These are phyloP conservation scores for Cacoxenus indagator DNA, from an alignment of 2,888 invertebrate genomes.

Conservation along the genomic window DNA sequence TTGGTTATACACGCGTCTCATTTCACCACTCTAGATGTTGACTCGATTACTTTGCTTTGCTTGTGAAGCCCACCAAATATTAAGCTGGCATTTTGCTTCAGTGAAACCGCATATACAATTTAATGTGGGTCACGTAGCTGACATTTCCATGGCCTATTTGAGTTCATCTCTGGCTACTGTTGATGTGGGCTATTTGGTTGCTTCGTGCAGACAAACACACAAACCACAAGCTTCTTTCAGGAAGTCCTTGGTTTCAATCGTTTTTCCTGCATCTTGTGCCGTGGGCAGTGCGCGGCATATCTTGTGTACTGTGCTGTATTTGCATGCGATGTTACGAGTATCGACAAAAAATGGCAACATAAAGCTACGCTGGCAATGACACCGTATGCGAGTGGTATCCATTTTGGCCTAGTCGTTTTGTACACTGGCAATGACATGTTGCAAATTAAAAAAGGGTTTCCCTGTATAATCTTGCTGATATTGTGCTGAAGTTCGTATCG, in stretches of 20 bases:
- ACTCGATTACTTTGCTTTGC: not conserved
- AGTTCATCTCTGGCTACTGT: too few relatives aligned
- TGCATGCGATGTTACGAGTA: conserved; percentile 13
- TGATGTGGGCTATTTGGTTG: too few relatives aligned
- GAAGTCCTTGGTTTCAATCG: too few relatives aligned
- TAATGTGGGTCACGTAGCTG: conserved; percentile 64
- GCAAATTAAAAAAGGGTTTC: conserved; percentile 63
- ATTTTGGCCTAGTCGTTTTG: conserved; percentile 43
- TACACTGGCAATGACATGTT: conserved; percentile 59
- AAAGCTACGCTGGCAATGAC: conserved; percentile 49
- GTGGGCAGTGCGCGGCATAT: too few relatives aligned
- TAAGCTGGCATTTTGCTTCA: conserved; percentile 53
- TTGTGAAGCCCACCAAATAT: conserved; percentile 53
- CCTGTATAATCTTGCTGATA: conserved; percentile 59
- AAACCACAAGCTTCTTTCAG: too few relatives aligned
- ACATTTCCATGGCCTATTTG: conserved; percentile 49
- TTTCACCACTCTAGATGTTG: too few relatives aligned
- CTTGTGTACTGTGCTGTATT: not conserved
- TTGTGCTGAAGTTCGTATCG: too few relatives aligned
- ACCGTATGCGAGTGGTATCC: conserved; percentile 35
- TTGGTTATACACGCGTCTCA: too few relatives aligned
- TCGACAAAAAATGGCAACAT: conserved; percentile 21
- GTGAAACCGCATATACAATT: conserved; percentile 54
- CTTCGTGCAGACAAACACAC: too few relatives aligned
- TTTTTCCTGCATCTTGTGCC: too few relatives aligned